Base-by-base conservation (phyloP, 2,113 vertebrate genomes). In the Bucco capensis region DNA sequence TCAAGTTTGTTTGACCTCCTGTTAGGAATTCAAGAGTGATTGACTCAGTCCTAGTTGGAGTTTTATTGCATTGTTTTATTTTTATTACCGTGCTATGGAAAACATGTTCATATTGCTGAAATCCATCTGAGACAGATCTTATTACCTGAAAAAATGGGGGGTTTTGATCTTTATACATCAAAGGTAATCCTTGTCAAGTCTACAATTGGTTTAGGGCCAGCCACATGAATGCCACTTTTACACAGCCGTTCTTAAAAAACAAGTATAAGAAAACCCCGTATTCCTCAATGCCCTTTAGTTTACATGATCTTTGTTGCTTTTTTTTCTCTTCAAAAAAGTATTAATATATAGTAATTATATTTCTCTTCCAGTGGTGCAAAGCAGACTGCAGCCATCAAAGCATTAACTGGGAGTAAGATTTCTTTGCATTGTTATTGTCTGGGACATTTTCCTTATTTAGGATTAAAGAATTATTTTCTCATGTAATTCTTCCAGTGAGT, bases 131-230 rank as follows among this genome's bases (percentile, higher is more conserved):
- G 89, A 83, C 53, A 95, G 96, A 96, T 97, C 97, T 96, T 91
- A 94, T 97, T 97, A 97, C 96, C 90, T 94, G 93, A 94, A 97
- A 96, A 92, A 97, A 95, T 8, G 3, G 6, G 5, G 3, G 51
- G 38, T 96, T 97, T 97, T 97, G 95, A 97, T 97, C 93, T 97
- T 97, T 91, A 81, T 90, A 90, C 88, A 97, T 98, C 97, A 97
- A 97, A 97, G 93, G 70, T 83, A 96, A 95, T 93, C 88, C 90
- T 93, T 90, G 74, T 94, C 37, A 80, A 89, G 71, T 83, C 73
- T 79, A 31, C 74, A 80, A 24, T 2, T 67, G 69, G 56, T 83
- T 92, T 90, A 79, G 62, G 56, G 67, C 46, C 76, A 88, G 75
- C 31, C 75, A 89, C 2, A 10, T 80, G 83, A 86, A 70, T 85